A percentile compares a stretch with the other conserved stretches of the same genome.
phyloP scores from a whole-genome alignment of 2,113 vertebrate species.

The Prionailurus bengalensis region DNA sequence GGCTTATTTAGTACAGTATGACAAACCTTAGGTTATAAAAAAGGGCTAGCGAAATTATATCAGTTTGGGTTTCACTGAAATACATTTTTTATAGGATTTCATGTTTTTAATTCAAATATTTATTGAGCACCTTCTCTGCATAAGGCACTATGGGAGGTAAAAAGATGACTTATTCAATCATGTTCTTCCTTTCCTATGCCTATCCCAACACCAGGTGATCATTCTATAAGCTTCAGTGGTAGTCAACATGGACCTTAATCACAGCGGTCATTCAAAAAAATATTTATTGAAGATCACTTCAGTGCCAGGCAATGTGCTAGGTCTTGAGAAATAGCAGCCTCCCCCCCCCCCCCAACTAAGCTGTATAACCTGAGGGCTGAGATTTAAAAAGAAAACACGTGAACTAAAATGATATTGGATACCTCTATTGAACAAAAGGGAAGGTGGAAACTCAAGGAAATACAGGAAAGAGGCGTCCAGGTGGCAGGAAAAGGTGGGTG shows the following conservation, averaged over 20 bases:
- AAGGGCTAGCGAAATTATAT: not conserved
- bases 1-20: not conserved
- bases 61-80: not conserved
- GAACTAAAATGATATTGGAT: not conserved
- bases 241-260: not conserved
- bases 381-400: not conserved
- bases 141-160: not conserved
- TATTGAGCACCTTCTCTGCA: not conserved
- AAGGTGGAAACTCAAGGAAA: not conserved
- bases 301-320: not conserved
- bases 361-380: not conserved
- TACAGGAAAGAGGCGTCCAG: not conserved
- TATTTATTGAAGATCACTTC: not conserved
- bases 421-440: not conserved
- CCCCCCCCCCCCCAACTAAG: not conserved
- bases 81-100: slow-evolving; percentile 1
- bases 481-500: not conserved
- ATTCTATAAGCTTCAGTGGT: not conserved
- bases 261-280: not conserved
- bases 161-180: not conserved
- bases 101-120: slow-evolving; percentile 41
- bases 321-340: not conserved
- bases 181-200: not conserved
- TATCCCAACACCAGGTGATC: not conserved
- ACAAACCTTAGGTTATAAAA: not conserved